Evolutionary conservation across 2,797 vertebrate species (phyloP).

Genomic region (Microchirus variegatus): DNA sequence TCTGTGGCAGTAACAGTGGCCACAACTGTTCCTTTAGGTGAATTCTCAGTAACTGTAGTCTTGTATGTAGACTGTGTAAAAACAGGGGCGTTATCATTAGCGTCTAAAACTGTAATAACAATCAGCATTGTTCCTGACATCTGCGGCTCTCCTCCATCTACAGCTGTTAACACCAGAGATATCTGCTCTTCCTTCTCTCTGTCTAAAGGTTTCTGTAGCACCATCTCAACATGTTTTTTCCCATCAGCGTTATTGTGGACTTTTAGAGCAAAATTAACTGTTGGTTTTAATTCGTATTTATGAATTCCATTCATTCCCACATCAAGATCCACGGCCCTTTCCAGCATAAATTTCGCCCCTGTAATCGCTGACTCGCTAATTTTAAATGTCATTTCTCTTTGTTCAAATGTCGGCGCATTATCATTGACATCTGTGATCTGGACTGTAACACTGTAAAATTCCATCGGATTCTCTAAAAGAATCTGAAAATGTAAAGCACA

Average conservation of each 20-base stretch:
- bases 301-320: conserved; percentile 69
- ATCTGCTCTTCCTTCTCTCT: conserved; percentile 68
- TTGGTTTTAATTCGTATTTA: conserved; percentile 63
- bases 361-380: conserved; percentile 71
- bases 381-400: conserved; percentile 52
- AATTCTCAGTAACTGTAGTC: conserved; percentile 62
- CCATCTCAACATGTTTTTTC: conserved; percentile 66
- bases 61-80: conserved; percentile 66
- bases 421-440: conserved; percentile 76
- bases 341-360: conserved; percentile 73
- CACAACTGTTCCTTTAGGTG: conserved; percentile 52
- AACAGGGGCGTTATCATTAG: conserved; percentile 71
- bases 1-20: conserved; percentile 54
- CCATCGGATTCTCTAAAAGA: conserved; percentile 86
- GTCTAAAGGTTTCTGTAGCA: conserved; percentile 74
- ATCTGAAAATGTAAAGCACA: conserved; percentile 87
- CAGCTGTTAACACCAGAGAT: conserved; percentile 64
- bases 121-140: conserved; percentile 43
- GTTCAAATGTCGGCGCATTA: conserved; percentile 71
- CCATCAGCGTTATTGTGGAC: conserved; percentile 36
- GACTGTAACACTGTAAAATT: conserved; percentile 80
- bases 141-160: conserved; percentile 66
- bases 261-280: conserved; percentile 66
- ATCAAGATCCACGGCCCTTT: conserved; percentile 78
- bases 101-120: conserved; percentile 38